Evolutionary conservation across 2,113 vertebrate genomes (phyloP).

Genomic region (Eupsittula cactorum): DNA sequence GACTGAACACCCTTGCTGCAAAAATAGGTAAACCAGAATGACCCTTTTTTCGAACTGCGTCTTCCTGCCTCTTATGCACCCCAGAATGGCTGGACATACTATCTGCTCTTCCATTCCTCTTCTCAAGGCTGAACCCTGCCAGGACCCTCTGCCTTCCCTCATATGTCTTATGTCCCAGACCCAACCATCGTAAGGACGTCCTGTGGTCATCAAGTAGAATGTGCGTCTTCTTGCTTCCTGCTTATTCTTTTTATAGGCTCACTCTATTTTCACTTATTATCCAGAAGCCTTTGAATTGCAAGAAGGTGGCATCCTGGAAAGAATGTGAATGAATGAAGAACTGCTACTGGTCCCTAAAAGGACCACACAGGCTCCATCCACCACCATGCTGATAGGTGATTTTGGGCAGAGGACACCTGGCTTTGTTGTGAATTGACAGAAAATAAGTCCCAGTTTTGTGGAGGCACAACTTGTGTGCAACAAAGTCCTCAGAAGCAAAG

Average conservation of each 20-base stretch:
- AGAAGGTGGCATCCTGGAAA: not conserved
- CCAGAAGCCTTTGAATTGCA: not conserved
- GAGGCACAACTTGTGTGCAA: not conserved
- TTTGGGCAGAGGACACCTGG: not conserved
- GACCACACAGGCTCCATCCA: fast-evolving
- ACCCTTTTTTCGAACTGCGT: fast-evolving
- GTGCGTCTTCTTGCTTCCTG: not conserved
- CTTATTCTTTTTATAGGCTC: not conserved
- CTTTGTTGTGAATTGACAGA: not conserved
- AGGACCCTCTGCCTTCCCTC: not conserved
- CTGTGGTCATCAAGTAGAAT: not conserved
- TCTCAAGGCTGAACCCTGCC: not conserved
- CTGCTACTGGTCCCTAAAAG: fast-evolving
- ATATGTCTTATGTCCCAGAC: not conserved
- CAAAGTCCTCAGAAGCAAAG: not conserved
- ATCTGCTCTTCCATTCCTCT: not conserved
- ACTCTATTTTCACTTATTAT: not conserved
- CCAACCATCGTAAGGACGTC: not conserved
- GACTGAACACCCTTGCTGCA: not conserved
- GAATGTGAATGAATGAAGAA: not conserved
- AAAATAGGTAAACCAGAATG: not conserved
- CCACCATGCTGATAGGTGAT: not conserved
- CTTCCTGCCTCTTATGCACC: not conserved
- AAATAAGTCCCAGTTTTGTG: not conserved
- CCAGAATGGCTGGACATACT: not conserved